Base-by-base conservation (phyloP, 2,888 invertebrate genomes). In the Eucera pruinosa region DNA sequence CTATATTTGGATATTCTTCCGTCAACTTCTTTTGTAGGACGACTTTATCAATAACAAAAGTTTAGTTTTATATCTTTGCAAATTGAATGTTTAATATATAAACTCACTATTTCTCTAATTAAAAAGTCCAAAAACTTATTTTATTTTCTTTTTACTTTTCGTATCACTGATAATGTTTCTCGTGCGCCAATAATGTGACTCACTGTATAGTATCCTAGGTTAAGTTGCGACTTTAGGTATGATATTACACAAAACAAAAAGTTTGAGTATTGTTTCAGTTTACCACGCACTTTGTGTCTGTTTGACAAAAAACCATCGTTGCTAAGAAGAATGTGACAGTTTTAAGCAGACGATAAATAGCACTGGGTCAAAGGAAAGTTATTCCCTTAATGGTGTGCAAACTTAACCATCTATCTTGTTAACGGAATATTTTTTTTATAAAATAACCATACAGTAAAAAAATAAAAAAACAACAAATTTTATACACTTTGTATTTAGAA, bases 321-420 rank as follows among this genome's bases (percentile, higher is more conserved):
- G 9, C 3, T 23, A 75, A 75, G 47, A 25, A 64, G 64, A 64
- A 41, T 64, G 30, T 36, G 45, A 50, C 52, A 30, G 39, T 54
- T 47, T 47, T 13, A 65, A 58, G 20, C 30, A 18, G 50, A 45
- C 18, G 27, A 45, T 47, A 52, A 39, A 64, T 36, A 71, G 30
- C 18, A 20, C 9, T 13, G 18, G n/a, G 15, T 30, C 15, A n/a
- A n/a, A 39, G 18, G 9, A 23, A 11, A 43, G 4, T 0, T 45
- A n/a, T 3, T 7, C 2, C 7, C 18, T 33, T 27, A 50, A 39
- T 20, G 18, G 27, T 25, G 36, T 55, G 4, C 36, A 23, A 39
- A 55, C 20, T 18, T 6, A n/a, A 18, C 5, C 18, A 43, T 4
- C n/a, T 18, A 43, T 43, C n/a, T 41, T 41, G 15, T n/a, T 4